Evolutionary conservation across 2,113 vertebrate species (phyloP).

Genomic region (Pitta sordida): DNA sequence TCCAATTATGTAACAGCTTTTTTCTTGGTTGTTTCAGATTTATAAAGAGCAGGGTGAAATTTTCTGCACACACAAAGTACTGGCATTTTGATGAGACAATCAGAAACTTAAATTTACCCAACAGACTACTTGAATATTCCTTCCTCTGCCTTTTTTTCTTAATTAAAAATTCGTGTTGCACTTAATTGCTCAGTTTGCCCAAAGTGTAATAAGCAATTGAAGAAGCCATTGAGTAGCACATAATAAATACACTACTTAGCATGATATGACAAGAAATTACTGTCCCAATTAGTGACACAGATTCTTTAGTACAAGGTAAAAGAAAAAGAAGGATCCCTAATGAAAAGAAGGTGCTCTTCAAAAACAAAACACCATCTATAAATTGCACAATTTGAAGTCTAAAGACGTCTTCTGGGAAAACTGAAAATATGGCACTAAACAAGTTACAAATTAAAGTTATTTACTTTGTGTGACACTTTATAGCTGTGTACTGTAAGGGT

Average conservation of each 20-base stretch:
- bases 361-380: neutral
- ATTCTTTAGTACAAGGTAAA: neutral
- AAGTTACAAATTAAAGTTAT: constrained; percentile 9
- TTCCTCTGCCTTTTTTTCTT: neutral
- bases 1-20: constrained; percentile 32
- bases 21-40: neutral
- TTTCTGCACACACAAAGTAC: neutral
- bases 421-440: constrained; percentile 2
- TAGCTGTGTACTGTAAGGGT: neutral
- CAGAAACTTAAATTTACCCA: constrained; percentile 6
- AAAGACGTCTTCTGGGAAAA: neutral
- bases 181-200: constrained; percentile 32
- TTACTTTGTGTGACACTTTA: neutral
- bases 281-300: neutral
- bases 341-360: neutral
- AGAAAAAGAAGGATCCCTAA: neutral
- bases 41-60: neutral
- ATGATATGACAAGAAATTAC: constrained; percentile 7
- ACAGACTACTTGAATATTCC: neutral
- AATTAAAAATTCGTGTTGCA: constrained; percentile 6
- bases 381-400: neutral
- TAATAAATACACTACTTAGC: constrained; percentile 3
- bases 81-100: neutral
- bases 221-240: neutral
- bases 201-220: constrained; percentile 3